Base-by-base conservation (phyloP, 2,888 invertebrate species). In the Xylophagus ater region DNA sequence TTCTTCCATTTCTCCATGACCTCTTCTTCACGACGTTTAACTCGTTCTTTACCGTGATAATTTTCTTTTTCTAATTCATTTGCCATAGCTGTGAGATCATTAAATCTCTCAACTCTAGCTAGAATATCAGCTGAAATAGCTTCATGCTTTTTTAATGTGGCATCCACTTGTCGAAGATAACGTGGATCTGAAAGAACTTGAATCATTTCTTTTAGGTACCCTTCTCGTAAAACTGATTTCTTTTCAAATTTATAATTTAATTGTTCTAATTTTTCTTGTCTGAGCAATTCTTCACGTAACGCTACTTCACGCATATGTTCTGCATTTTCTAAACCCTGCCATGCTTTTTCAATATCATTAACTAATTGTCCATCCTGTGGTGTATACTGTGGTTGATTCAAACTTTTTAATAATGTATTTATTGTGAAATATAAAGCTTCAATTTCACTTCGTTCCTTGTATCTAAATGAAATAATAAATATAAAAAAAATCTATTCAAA, bases 101-200 rank as follows among this genome's bases (percentile, higher is more conserved):
- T 84, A 60, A 97, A 94, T 8, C 97, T 77, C 59, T 96, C 94
- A 55, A 90, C 88, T 40, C 83, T 72, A 10, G 96, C 90, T 37
- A 94, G 69, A 40, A 97, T 96, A 59, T 97, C 97, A 0, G 96
- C 94, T 44, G 89, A 88, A 46, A 97, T 93, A 12, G 97, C 96
- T 65, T 97, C 96, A 59, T 97, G 96, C 58, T 97, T 97, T 69
- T 97, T 97, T 26, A 97, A 80, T 0, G 94, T 92, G 2, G 96
- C 96, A 60, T 97, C 96, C 0, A 96, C 92, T 59, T 96, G 93
- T 0, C 85, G 76, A 49, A 94, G 67, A 64, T 92, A 92, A 40
- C 90, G 76, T 1, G 89, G 86, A 68, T 92, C 92, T 0, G 86
- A 85, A 13, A 97, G 68, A 12, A 97, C 92, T 61, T 87, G 87